Conservation (phyloP, 2,113 vertebrate genomes). For the Brevimyrus niger region DNA sequence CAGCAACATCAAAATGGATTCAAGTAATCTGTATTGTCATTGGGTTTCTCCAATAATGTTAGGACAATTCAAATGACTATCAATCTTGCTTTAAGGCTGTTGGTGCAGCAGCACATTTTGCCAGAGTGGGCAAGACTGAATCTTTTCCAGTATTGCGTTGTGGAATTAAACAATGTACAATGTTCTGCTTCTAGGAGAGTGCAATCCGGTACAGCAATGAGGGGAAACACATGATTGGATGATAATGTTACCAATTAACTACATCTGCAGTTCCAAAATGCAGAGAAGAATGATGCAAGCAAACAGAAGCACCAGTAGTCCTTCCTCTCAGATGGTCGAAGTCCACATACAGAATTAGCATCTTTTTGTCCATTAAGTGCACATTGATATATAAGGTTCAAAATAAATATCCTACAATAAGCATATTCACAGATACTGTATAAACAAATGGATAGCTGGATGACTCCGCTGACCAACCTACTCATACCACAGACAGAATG, state of each 20-base stretch:
- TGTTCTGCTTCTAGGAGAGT: background rate
- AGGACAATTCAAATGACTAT: background rate
- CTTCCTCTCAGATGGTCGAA: background rate
- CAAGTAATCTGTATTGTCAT: background rate
- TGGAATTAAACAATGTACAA: background rate
- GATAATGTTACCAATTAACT: background rate
- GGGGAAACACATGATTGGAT: background rate
- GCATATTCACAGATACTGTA: background rate
- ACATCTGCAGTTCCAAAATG: background rate
- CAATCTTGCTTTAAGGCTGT: background rate
- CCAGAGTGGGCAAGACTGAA: background rate
- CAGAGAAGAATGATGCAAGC: background rate
- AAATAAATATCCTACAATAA: background rate
- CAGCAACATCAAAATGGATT: background rate
- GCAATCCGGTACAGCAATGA: background rate
- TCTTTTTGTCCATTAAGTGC: background rate
- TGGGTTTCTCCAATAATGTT: background rate
- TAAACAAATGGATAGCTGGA: background rate
- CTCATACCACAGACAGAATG: background rate
- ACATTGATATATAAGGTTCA: background rate
- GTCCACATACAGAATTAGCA: background rate
- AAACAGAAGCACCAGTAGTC: background rate
- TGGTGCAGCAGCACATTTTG: background rate
- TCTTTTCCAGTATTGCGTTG: background rate
- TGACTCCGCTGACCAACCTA: background rate